These are phyloP conservation scores for Helicolenus hilgendorfi DNA, from an alignment of 2,797 vertebrate genomes.

Conservation along the genomic window DNA sequence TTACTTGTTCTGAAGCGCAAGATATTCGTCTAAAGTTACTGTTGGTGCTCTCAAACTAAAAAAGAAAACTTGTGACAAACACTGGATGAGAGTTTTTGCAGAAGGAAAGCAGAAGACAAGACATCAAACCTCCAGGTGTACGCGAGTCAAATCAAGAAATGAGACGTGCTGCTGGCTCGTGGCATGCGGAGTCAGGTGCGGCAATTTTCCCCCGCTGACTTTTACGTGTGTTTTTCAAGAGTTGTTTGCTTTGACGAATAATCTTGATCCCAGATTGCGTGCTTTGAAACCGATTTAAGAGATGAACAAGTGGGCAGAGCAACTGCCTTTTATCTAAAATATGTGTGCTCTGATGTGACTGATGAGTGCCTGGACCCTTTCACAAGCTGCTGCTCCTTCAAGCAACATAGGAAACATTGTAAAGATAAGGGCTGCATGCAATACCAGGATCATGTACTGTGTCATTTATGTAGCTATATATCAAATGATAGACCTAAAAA, in stretches of 20 bases:
- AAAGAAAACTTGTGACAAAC: slow-evolving; percentile 39
- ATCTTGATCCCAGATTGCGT: not conserved
- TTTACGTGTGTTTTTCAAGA: slow-evolving; percentile 10
- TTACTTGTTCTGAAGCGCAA: not conserved
- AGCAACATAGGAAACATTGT: not conserved
- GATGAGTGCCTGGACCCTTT: not conserved
- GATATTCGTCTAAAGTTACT: not conserved
- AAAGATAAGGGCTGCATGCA: not conserved
- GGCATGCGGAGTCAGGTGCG: slow-evolving; percentile 69
- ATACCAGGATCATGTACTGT: not conserved
- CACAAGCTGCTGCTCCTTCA: slow-evolving; percentile 10
- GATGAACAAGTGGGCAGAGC: not conserved
- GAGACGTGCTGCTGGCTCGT: slow-evolving; percentile 52
- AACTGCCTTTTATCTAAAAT: not conserved
- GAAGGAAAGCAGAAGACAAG: slow-evolving; percentile 25
- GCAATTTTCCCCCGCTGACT: slow-evolving; percentile 46
- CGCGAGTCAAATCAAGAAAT: slow-evolving; percentile 66
- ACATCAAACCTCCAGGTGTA: slow-evolving; percentile 66
- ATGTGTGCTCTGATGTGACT: not conserved
- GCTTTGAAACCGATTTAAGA: slow-evolving; percentile 7
- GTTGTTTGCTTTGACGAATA: slow-evolving; percentile 21
- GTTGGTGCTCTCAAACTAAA: not conserved
- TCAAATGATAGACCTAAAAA: not conserved
- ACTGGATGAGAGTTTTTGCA: slow-evolving; percentile 13
- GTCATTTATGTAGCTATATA: not conserved